phyloP scores from a whole-genome alignment of 2,888 invertebrate genomes.

The Microplitis deprimator region DNA sequence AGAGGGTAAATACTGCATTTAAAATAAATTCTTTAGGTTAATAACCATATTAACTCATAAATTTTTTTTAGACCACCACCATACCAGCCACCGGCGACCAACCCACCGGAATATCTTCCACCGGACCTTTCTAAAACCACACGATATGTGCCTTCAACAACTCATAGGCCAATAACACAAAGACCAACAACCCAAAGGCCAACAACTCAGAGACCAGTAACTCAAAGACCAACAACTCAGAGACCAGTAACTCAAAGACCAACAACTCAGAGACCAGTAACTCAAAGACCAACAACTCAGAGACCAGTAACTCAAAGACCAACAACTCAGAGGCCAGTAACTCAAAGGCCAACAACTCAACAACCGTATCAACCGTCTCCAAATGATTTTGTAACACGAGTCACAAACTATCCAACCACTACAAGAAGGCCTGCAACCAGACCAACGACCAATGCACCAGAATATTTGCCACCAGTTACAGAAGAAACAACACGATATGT shows the following conservation, averaged over 20 bases:
- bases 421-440: neutral
- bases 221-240: neutral
- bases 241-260: slow-evolving; percentile 11
- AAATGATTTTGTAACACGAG: neutral
- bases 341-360: slow-evolving; percentile 30
- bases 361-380: slow-evolving; percentile 2
- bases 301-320: slow-evolving; percentile 12
- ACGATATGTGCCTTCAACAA: slow-evolving; percentile 14
- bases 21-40: neutral
- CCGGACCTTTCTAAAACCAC: slow-evolving; percentile 22
- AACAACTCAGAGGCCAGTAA: slow-evolving; percentile 21
- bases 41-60: slow-evolving; percentile 23
- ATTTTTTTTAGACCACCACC: slow-evolving; percentile 16
- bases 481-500: slow-evolving; percentile 38
- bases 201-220: slow-evolving; percentile 29
- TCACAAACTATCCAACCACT: slow-evolving; percentile 36
- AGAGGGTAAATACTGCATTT: neutral
- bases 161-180: slow-evolving; percentile 11
- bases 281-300: slow-evolving; percentile 30
- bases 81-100: slow-evolving; percentile 34
- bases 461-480: slow-evolving; percentile 36
- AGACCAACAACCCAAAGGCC: slow-evolving; percentile 37
- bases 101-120: slow-evolving; percentile 38
- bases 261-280: slow-evolving; percentile 21
- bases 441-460: slow-evolving; percentile 29